A percentile compares a stretch with the other conserved stretches of the same genome.
These are phyloP conservation scores for Bradypodion ventrale DNA, from an alignment of 2,797 vertebrate genomes.

Conservation along the genomic window DNA sequence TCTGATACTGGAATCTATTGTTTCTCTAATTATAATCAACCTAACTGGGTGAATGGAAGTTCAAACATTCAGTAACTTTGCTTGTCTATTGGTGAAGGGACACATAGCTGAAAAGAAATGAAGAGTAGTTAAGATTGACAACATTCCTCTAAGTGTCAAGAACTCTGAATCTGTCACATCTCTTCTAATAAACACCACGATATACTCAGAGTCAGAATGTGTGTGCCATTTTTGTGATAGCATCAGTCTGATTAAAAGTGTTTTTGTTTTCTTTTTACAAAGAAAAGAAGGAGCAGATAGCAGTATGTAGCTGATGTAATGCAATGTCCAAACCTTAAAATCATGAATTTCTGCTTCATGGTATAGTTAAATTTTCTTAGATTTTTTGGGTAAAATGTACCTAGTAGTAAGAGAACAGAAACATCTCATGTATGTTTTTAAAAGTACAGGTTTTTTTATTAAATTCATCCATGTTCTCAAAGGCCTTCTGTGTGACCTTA, in stretches of 20 bases:
- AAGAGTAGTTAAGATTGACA: constrained; percentile 50
- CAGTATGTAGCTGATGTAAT: constrained; percentile 32
- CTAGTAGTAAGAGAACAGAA: too few species aligned
- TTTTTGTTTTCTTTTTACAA: constrained; percentile 27
- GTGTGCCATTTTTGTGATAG: constrained; percentile 48
- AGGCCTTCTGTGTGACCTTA: too few species aligned
- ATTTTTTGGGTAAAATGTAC: not conserved
- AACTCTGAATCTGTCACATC: constrained; percentile 55
- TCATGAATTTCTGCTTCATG: constrained; percentile 32
- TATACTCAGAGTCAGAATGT: constrained; percentile 24
- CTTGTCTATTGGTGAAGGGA: not conserved
- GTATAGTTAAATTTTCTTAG: not conserved
- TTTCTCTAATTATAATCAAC: not conserved
- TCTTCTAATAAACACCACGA: constrained; percentile 54
- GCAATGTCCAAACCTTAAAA: constrained; percentile 41
- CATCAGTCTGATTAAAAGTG: constrained; percentile 58
- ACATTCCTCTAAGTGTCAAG: constrained; percentile 63
- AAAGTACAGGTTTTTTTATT: too few species aligned
- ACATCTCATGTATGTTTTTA: too few species aligned
- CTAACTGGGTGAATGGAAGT: not conserved
- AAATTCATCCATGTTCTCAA: too few species aligned
- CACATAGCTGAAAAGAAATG: constrained; percentile 30
- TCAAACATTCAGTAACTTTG: constrained; percentile 7
- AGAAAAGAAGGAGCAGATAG: constrained; percentile 20
- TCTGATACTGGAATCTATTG: not conserved